phyloP scores from a whole-genome alignment of 1,140 invertebrate genomes.

The Pantala flavescens region DNA sequence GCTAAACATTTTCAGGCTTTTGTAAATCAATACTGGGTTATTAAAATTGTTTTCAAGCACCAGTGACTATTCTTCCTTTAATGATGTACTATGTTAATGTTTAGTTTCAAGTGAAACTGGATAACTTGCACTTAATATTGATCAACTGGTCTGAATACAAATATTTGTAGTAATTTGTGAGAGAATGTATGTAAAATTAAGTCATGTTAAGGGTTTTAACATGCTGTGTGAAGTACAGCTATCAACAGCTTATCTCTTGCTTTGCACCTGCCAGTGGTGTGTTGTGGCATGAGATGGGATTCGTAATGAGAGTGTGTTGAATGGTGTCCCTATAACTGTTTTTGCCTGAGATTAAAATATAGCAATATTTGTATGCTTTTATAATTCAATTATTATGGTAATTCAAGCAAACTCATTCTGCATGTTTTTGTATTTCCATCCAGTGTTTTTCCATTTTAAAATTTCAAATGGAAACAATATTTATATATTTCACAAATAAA shows the following conservation, averaged over 20 bases:
- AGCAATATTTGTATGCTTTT: conserved; percentile 13
- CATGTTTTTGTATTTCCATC: conserved; percentile 12
- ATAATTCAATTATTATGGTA: neutral
- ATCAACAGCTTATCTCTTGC: conserved; percentile 13
- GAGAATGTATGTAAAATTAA: conserved; percentile 11
- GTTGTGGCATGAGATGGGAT: conserved; percentile 15
- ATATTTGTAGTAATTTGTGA: conserved; percentile 1
- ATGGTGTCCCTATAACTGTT: conserved; percentile 6
- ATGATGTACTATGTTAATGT: neutral
- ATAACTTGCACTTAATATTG: neutral
- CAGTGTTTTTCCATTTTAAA: conserved; percentile 6
- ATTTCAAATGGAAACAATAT: conserved; percentile 7
- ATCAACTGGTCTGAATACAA: neutral
- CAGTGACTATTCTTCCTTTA: neutral
- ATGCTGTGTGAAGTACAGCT: neutral
- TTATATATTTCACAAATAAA: neutral
- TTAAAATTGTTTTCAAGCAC: neutral
- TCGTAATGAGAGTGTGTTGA: neutral
- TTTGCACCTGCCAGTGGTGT: conserved; percentile 16
- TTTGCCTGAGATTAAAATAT: neutral
- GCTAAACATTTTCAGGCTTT: conserved; percentile 6
- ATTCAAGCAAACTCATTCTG: conserved; percentile 11
- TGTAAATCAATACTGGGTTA: neutral
- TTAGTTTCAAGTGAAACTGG: neutral
- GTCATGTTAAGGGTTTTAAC: neutral